Percentiles rank a stretch among this genome's conserved stretches.
Conservation (phyloP, 1,140 invertebrate species). For the Drosophila sturtevanti region DNA sequence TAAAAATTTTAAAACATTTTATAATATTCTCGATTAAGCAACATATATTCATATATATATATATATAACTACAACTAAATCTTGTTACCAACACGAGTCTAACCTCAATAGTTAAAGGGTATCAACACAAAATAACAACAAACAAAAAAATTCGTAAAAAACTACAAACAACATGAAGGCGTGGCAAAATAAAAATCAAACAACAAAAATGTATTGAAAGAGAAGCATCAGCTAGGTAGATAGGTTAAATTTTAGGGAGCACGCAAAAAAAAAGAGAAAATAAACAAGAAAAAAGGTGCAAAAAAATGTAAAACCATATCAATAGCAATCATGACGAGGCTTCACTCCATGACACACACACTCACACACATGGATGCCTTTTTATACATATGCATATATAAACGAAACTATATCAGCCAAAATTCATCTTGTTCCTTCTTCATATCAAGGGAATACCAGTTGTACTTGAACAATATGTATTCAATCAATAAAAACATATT, state of each 20-base stretch:
- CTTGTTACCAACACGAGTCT: too few relatives aligned
- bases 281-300: constrained; percentile 48
- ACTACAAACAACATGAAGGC: constrained; percentile 43
- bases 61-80: too few relatives aligned
- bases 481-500: too few relatives aligned
- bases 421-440: too few relatives aligned
- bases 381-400: constrained; percentile 1
- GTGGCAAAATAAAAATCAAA: constrained; percentile 74
- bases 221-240: background rate
- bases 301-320: constrained; percentile 73
- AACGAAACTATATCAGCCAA: background rate
- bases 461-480: too few relatives aligned
- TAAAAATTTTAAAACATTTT: too few relatives aligned
- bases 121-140: too few relatives aligned
- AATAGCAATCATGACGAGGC: constrained; percentile 68
- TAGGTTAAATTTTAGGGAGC: background rate
- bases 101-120: too few relatives aligned
- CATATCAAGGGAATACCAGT: too few relatives aligned
- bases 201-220: constrained; percentile 47
- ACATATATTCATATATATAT: too few relatives aligned
- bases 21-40: too few relatives aligned
- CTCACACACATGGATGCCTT: background rate
- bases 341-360: constrained; percentile 20
- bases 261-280: background rate
- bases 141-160: too few relatives aligned